phyloP scores from a whole-genome alignment of 2,797 vertebrate genomes.

The Sparus aurata region DNA sequence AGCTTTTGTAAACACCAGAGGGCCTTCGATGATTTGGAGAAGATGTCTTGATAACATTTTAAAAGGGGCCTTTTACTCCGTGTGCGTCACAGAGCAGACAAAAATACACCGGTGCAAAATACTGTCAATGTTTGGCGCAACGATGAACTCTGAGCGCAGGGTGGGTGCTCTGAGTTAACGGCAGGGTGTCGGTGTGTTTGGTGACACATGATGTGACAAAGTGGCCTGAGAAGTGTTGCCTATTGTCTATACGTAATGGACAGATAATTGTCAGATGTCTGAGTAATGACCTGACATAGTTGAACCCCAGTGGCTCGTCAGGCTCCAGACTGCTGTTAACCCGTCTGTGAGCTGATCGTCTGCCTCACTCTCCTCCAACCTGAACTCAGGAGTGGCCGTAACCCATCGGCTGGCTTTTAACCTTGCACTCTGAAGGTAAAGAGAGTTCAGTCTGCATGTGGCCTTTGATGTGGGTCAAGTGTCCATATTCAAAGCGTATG shows the following conservation, averaged over 20 bases:
- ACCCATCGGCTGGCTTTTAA: slow-evolving; percentile 23
- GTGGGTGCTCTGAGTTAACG: background rate
- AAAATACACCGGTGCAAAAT: slow-evolving; percentile 61
- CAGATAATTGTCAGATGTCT: slow-evolving; percentile 1
- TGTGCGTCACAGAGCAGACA: slow-evolving; percentile 64
- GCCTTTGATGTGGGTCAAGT: slow-evolving; percentile 35
- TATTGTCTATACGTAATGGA: background rate
- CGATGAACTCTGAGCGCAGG: background rate
- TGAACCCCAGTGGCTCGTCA: background rate
- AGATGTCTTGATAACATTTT: slow-evolving; percentile 52
- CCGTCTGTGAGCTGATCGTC: slow-evolving; percentile 1
- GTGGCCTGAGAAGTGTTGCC: background rate
- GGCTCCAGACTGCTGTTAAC: slow-evolving; percentile 5
- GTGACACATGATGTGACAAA: background rate
- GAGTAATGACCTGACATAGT: slow-evolving; percentile 3
- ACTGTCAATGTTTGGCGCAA: slow-evolving; percentile 28
- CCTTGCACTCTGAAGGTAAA: background rate
- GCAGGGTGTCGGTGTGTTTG: background rate
- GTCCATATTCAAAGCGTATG: background rate
- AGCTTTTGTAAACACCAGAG: background rate
- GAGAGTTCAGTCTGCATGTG: background rate
- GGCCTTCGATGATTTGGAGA: slow-evolving; percentile 46
- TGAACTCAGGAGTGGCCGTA: background rate
- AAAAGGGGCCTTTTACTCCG: slow-evolving; percentile 59
- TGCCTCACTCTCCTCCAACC: background rate